These are phyloP conservation scores for Hycleus cichorii DNA, from an alignment of 1,140 invertebrate species.

Conservation along the genomic window DNA sequence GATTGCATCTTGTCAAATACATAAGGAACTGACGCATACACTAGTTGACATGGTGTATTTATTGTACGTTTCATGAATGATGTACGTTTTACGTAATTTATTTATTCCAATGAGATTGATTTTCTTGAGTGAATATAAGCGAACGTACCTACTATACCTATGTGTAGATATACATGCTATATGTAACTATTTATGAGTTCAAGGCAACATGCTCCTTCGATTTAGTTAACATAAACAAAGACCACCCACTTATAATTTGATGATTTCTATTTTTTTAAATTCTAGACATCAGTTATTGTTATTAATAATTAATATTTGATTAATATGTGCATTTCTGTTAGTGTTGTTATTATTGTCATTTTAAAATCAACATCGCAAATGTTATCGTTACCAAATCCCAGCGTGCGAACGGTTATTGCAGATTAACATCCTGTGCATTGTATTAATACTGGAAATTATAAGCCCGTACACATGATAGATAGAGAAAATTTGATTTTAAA, in stretches of 20 bases:
- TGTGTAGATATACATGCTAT: too few species aligned
- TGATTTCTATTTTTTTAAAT: too few species aligned
- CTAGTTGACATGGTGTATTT: constrained; percentile 30
- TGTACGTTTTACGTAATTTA: constrained; percentile 23
- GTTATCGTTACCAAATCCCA: constrained; percentile 33
- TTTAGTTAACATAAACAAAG: too few species aligned
- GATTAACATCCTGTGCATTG: constrained; percentile 43
- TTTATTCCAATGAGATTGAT: constrained; percentile 32
- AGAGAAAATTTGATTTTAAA: constrained; percentile 44
- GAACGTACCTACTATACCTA: background rate
- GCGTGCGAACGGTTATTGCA: constrained; percentile 39
- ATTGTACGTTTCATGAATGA: constrained; percentile 26
- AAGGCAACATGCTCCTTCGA: too few species aligned
- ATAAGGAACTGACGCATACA: constrained; percentile 22
- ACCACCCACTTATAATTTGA: too few species aligned
- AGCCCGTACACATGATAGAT: constrained; percentile 39
- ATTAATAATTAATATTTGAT: too few species aligned
- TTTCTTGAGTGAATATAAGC: constrained; percentile 24
- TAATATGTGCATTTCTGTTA: background rate
- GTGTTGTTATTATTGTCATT: background rate
- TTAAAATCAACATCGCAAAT: constrained; percentile 21
- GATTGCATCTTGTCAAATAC: constrained; percentile 22
- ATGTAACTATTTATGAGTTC: too few species aligned
- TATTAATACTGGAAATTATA: constrained; percentile 43
- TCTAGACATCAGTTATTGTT: too few species aligned